phyloP scores from a whole-genome alignment of 2,797 vertebrate species.

The Momotus momota region DNA sequence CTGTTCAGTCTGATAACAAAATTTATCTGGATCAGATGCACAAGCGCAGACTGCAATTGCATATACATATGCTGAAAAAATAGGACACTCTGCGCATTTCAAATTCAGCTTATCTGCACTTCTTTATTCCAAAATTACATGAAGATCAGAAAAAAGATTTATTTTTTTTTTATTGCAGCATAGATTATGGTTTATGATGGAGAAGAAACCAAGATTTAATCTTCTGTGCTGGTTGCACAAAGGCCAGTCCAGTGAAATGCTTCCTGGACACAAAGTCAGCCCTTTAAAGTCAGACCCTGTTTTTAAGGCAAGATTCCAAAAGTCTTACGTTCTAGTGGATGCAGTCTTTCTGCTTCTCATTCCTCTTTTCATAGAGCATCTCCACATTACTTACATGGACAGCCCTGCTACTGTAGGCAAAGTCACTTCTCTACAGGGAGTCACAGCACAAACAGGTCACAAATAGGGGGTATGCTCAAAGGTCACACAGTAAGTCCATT shows the following conservation, averaged over 20 bases:
- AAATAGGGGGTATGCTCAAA: not conserved
- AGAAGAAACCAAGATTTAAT: not conserved
- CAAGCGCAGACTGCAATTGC: slow-evolving; percentile 17
- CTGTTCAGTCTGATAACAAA: not conserved
- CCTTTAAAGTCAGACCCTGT: not conserved
- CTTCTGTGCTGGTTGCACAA: not conserved
- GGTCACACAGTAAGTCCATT: not conserved
- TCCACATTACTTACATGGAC: not conserved
- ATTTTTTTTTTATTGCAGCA: not conserved
- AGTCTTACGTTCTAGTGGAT: not conserved
- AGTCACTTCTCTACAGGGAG: not conserved
- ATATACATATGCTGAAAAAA: slow-evolving; percentile 25
- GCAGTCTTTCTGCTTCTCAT: not conserved
- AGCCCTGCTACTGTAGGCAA: not conserved
- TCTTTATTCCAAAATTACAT: not conserved
- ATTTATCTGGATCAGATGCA: slow-evolving; percentile 28
- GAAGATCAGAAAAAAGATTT: not conserved
- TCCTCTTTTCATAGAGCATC: not conserved
- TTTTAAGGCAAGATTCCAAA: not conserved
- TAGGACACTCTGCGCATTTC: not conserved
- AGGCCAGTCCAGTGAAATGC: not conserved
- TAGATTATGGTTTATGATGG: not conserved
- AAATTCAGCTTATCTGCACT: not conserved
- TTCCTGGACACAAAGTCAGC: not conserved
- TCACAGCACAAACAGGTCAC: not conserved